Conservation (phyloP, 2,113 vertebrate species). For the Uropsilus gracilis region DNA sequence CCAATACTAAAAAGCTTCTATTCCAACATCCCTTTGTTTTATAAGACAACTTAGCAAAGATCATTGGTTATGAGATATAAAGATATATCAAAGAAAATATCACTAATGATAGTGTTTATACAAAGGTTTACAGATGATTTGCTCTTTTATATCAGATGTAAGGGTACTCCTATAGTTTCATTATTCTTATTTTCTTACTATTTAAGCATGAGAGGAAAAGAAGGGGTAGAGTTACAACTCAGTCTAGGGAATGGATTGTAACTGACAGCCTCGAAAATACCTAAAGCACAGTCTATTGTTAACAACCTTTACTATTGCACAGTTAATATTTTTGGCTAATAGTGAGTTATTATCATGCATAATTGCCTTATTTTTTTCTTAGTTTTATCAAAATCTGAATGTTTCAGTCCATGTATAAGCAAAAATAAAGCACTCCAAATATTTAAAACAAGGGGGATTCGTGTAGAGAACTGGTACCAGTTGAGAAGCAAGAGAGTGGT, state of each 20-base stretch:
- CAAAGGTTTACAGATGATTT: neutral
- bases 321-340: slow-evolving; percentile 6
- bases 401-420: neutral
- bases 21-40: neutral
- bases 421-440: neutral
- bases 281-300: neutral
- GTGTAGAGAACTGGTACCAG: neutral
- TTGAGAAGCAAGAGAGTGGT: neutral
- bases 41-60: slow-evolving; percentile 18
- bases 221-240: neutral
- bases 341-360: neutral
- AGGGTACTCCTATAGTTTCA: slow-evolving; percentile 1
- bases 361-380: neutral
- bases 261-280: slow-evolving; percentile 30
- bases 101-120: slow-evolving; percentile 21
- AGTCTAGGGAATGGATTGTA: neutral
- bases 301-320: neutral
- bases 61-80: neutral
- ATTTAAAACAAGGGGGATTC: slow-evolving; percentile 11
- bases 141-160: slow-evolving; percentile 27
- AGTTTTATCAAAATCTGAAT: slow-evolving; percentile 10
- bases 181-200: slow-evolving; percentile 16
- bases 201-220: slow-evolving; percentile 39
- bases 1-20: slow-evolving; percentile 59
- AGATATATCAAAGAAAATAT: neutral